Base-by-base conservation (phyloP, 2,113 vertebrate genomes). In the Erpornis zantholeuca region DNA sequence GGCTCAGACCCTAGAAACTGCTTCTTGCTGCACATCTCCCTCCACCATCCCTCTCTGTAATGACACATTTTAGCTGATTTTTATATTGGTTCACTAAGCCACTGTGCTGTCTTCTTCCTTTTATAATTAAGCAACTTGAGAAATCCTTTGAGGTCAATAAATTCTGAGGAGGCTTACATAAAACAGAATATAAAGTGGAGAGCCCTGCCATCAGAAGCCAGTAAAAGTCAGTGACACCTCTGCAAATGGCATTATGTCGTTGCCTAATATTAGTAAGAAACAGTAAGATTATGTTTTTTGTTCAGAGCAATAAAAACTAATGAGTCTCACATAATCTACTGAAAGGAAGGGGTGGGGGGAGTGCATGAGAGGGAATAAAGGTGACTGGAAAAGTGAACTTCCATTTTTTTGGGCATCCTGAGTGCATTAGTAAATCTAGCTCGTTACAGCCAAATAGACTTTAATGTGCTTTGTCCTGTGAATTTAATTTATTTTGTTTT, bases 191-290 rank as follows among this genome's bases (percentile, higher is more conserved):
- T 98, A 98, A 98, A 98, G 94, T 95, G 95, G 97, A 98, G 97
- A 97, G 94, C 84, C 95, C 91, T 98, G 97, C 97, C 97, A 98
- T 98, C 97, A 98, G 97, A 97, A 98, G 97, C 98, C 97, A 98
- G 97, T 98, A 98, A 98, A 98, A 98, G 98, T 98, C 98, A 98
- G 97, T 22, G 63, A 97, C 98, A 98, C 98, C 98, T 98, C 97
- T 92, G 97, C 97, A 98, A 98, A 98, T 98, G 97, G 97, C 97
- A 98, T 98, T 98, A 98, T 98, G 98, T 98, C 98, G 98, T 98
- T 98, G 97, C 92, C 97, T 98, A 98, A 98, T 98, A 98, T 98
- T 98, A 98, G 97, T 92, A 97, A 97, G 97, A 97, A 98, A 97
- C 85, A 78, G 96, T 97, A 97, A 97, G 97, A 96, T 98, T 96